Evolutionary conservation across 1,140 invertebrate species (phyloP).

Genomic region (Micrasema minimum): DNA sequence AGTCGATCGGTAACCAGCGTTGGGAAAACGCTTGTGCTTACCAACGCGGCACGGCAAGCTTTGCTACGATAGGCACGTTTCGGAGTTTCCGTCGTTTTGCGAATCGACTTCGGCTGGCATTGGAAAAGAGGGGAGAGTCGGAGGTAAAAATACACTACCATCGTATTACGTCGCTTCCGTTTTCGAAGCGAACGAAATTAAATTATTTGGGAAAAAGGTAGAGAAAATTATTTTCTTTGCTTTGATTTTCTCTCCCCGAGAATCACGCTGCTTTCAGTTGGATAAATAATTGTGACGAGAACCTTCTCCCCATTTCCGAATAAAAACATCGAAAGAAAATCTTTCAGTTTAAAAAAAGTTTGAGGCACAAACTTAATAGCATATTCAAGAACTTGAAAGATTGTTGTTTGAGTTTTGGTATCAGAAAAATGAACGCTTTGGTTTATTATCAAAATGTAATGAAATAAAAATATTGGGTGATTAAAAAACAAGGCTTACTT

Average conservation of each 20-base stretch:
- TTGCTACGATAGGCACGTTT: slow-evolving; percentile 9
- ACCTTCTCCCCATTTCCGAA: too few relatives aligned
- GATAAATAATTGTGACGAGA: too few relatives aligned
- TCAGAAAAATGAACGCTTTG: too few relatives aligned
- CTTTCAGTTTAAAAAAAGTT: too few relatives aligned
- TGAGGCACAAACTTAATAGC: too few relatives aligned
- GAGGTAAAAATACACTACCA: slow-evolving; percentile 27
- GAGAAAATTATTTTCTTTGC: slow-evolving; percentile 21
- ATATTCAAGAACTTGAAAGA: too few relatives aligned
- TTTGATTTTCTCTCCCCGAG: slow-evolving; percentile 7
- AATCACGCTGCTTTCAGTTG: too few relatives aligned
- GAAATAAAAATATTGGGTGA: too few relatives aligned
- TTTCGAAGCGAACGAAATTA: slow-evolving; percentile 8
- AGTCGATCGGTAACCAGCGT: slow-evolving; percentile 39
- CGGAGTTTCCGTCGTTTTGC: slow-evolving; percentile 20
- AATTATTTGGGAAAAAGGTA: slow-evolving; percentile 12
- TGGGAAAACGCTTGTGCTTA: slow-evolving; percentile 36
- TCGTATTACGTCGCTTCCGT: slow-evolving; percentile 22
- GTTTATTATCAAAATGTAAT: too few relatives aligned
- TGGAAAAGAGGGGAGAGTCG: slow-evolving; percentile 11
- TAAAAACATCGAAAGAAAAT: too few relatives aligned
- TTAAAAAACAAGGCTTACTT: too few relatives aligned
- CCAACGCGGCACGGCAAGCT: slow-evolving; percentile 24
- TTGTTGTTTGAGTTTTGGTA: too few relatives aligned
- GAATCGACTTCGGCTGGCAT: slow-evolving; percentile 20